Evolutionary conservation across 23 tunicate genomes (phyloP), one percentile per base, ranked within the genome.

Genomic region (Phallusia fumigata): DNA sequence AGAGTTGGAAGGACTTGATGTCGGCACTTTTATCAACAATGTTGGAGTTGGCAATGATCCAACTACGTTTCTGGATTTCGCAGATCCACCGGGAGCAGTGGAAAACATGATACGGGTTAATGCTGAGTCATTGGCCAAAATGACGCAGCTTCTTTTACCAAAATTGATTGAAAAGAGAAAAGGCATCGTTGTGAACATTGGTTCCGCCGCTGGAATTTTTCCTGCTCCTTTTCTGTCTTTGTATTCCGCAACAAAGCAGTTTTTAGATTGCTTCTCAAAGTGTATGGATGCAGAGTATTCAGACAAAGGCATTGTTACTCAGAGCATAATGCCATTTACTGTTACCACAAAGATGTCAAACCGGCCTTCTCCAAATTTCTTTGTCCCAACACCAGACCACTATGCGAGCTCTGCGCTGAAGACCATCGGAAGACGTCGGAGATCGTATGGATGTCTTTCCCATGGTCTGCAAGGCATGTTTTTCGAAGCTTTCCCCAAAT

Each of bases 161-260:
- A n/a, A n/a, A n/a, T n/a, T n/a, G n/a, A n/a, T n/a, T n/a, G n/a
- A n/a, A n/a, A n/a, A n/a, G n/a, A n/a, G n/a, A n/a, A n/a, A n/a
- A n/a, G n/a, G n/a, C n/a, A n/a, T n/a, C n/a, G n/a, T n/a, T n/a
- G n/a, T n/a, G n/a, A n/a, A n/a, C n/a, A n/a, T n/a, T n/a, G n/a
- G n/a, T n/a, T n/a, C n/a, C n/a, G n/a, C n/a, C n/a, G n/a, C n/a
- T n/a, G n/a, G n/a, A n/a, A n/a, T n/a, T n/a, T n/a, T n/a, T n/a
- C n/a, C n/a, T n/a, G n/a, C 98, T 33, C 98, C 98, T 0, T 13
- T 93, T 76, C 77, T 93, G 18, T 36, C 98, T 19, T 79, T 93
- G 31, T 93, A 93, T 47, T 88, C 98, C 0, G 98, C 98, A 21
- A 35, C 98, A 15, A 93, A 93, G 73, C 76, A 80, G 64, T 93